Evolutionary conservation across 2,888 invertebrate species (phyloP), one percentile per base, ranked within the genome.

Genomic region (Isoperla grammatica): DNA sequence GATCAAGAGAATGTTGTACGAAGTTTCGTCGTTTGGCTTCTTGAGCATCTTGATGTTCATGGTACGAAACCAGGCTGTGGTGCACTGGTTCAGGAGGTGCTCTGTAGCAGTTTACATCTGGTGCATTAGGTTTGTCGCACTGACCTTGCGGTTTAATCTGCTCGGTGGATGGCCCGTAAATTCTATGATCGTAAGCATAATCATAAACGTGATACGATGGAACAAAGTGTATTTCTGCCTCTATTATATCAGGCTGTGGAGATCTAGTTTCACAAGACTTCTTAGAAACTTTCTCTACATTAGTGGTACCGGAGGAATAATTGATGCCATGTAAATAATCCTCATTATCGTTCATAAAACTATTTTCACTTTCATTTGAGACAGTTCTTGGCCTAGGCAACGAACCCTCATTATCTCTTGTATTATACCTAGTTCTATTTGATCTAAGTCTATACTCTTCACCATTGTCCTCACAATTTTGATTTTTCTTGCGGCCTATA

Each of bases 221-320:
- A 67, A 88, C 88, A 72, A 91, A 90, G 17, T 87, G 88, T 0
- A 91, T 86, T 77, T 95, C 92, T 42, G 94, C 77, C 75, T 94
- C 92, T 65, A 96, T 95, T 22, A 96, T 93, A 72, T 96, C 96
- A 0, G 95, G 96, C 42, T 95, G 78, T 72, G 93, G 92, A 0
- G 90, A 88, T 64, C 90, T 79, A 23, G 56, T 46, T 23, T 65
- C 63, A 1, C 83, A 82, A 17, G 74, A 40, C 92, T 80, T 70
- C 92, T 92, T 74, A 91, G 92, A 70, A 88, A 92, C 73, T 92
- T 92, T 71, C 92, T 92, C 0, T 91, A 88, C 43, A 92, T 80
- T 43, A 95, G 75, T 72, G 29, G 29, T 8, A 29, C 29, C 8
- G 29, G 29, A 29, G 8, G 8, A 6, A 29, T 29, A 29, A 8